These are phyloP conservation scores for Epizoanthus ramosus DNA, from an alignment of 92 coral and sea anemone genomes.

Conservation along the genomic window DNA sequence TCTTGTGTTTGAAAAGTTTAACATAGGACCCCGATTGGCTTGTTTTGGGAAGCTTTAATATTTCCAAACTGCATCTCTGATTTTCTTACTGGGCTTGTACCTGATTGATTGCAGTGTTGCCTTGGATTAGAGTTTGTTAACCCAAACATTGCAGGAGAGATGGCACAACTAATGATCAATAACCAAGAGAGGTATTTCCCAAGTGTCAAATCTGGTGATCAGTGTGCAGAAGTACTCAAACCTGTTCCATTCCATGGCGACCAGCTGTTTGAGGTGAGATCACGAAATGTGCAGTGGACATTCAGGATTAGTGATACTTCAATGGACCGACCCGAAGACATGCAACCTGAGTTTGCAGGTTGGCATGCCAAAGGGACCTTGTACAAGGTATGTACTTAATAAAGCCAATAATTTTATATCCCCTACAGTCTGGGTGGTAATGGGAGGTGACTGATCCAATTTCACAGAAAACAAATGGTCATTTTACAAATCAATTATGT, in stretches of 20 bases:
- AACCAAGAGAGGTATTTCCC: constrained; percentile 52
- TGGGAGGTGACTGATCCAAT: no score
- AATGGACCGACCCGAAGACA: constrained; percentile 44
- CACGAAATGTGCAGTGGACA: constrained; percentile 63
- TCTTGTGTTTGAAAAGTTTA: no score
- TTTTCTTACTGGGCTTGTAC: no score
- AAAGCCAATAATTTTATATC: no score
- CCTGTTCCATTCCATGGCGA: constrained; percentile 61
- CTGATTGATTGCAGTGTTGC: constrained; percentile 21
- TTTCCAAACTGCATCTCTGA: no score
- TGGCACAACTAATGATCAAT: no score
- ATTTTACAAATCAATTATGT: no score
- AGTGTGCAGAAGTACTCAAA: constrained; percentile 2
- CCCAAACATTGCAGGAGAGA: no score
- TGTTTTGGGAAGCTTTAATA: no score
- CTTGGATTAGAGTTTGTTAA: not conserved
- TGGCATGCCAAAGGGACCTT: constrained; percentile 71
- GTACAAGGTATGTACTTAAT: constrained; percentile 56
- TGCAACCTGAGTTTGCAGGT: constrained; percentile 66
- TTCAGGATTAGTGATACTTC: constrained; percentile 46
- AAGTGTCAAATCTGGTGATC: not conserved
- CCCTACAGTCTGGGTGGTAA: no score
- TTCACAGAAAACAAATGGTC: no score
- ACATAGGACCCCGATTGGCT: no score
- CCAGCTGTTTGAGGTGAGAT: constrained; percentile 65